Evolutionary conservation across 2,888 invertebrate species (phyloP).

Genomic region (Leptopilina drosophilae): DNA sequence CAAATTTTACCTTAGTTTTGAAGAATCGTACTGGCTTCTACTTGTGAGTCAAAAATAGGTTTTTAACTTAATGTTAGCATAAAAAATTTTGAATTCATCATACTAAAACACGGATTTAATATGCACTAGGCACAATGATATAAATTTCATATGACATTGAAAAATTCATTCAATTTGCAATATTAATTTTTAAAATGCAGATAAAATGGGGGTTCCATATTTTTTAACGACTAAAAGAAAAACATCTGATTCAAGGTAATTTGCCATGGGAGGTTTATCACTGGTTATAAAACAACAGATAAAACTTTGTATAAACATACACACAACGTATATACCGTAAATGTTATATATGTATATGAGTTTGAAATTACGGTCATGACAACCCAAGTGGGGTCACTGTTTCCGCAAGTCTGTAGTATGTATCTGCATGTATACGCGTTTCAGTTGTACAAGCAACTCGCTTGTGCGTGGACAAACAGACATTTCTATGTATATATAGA

Average conservation of each 20-base stretch:
- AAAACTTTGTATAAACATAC: slow-evolving; percentile 7
- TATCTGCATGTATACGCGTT: neutral
- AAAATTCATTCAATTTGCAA: slow-evolving; percentile 6
- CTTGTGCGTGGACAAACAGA: neutral
- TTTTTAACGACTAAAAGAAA: slow-evolving; percentile 12
- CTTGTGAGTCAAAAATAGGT: too few relatives aligned
- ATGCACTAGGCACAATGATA: neutral
- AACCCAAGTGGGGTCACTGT: slow-evolving; percentile 31
- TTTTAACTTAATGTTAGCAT: too few relatives aligned
- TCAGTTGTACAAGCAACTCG: neutral
- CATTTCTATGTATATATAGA: neutral
- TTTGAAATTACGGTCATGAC: slow-evolving; percentile 29
- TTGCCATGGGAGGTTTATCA: slow-evolving; percentile 4
- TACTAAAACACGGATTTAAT: neutral
- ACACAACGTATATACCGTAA: neutral
- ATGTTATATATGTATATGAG: neutral
- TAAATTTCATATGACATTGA: neutral
- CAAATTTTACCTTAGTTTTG: too few relatives aligned
- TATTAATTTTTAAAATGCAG: neutral
- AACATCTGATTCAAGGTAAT: slow-evolving; percentile 15
- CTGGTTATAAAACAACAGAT: slow-evolving; percentile 37
- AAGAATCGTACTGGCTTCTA: too few relatives aligned
- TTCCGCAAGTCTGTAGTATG: slow-evolving; percentile 30
- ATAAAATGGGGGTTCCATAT: neutral
- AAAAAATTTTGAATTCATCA: too few relatives aligned